Conservation (phyloP, 1,140 invertebrate genomes). For the Hormaphis cornu region DNA sequence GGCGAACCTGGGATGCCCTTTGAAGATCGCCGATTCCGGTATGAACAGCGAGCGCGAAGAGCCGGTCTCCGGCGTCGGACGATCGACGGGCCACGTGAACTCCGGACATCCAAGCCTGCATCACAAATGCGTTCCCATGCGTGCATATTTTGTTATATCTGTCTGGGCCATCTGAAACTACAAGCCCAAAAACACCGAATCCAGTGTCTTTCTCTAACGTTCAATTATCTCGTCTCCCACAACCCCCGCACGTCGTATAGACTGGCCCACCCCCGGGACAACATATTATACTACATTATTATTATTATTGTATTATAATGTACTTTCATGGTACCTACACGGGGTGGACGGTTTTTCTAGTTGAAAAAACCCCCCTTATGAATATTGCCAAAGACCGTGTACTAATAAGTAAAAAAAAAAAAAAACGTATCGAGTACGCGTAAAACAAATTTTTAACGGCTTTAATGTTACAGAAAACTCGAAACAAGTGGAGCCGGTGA, state of each 20-base stretch:
- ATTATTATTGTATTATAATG: too few relatives aligned
- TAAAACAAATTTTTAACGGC: too few relatives aligned
- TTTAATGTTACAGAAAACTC: too few relatives aligned
- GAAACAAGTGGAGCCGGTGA: too few relatives aligned
- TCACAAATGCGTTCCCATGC: slow-evolving; percentile 35
- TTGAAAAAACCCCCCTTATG: too few relatives aligned
- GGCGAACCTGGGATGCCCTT: slow-evolving; percentile 89
- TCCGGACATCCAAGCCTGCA: slow-evolving; percentile 72
- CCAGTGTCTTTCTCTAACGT: slow-evolving; percentile 18
- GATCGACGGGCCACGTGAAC: slow-evolving; percentile 74
- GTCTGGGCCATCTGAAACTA: slow-evolving; percentile 24
- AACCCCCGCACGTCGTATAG: not conserved
- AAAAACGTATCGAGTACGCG: too few relatives aligned
- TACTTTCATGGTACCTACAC: too few relatives aligned
- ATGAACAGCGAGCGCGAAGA: slow-evolving; percentile 85
- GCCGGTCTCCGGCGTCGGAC: slow-evolving; percentile 60
- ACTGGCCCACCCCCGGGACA: not conserved
- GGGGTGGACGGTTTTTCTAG: too few relatives aligned
- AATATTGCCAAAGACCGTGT: too few relatives aligned
- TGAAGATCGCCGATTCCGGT: slow-evolving; percentile 88
- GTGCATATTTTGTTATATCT: slow-evolving; percentile 32
- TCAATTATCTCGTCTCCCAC: not conserved
- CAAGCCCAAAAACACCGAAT: slow-evolving; percentile 30
- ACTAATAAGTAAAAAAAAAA: too few relatives aligned
- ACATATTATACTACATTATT: too few relatives aligned